phyloP scores from a whole-genome alignment of 2,888 invertebrate genomes.

The Netelia virgata region DNA sequence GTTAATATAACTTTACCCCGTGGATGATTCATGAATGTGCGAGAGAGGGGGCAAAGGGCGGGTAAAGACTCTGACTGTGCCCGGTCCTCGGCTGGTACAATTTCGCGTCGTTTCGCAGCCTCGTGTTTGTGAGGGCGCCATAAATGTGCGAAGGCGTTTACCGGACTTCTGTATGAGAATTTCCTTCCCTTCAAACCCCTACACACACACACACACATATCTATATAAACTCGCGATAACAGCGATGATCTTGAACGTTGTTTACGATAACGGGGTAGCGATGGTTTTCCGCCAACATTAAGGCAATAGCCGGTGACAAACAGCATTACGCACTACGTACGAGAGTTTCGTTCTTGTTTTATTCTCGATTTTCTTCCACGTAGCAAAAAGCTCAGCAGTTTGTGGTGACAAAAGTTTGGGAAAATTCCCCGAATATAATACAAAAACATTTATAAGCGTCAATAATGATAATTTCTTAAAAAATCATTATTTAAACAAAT shows the following conservation, averaged over 20 bases:
- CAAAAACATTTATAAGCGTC: too few species aligned
- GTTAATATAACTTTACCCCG: constrained; percentile 79
- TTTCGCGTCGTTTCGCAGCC: constrained; percentile 8
- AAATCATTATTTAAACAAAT: too few species aligned
- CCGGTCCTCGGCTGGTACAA: background rate
- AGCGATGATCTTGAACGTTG: constrained; percentile 71
- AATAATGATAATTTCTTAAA: too few species aligned
- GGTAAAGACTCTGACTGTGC: constrained; percentile 33
- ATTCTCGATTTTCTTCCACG: too few species aligned
- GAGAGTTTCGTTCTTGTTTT: constrained; percentile 1
- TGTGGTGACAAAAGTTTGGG: too few species aligned
- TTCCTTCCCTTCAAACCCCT: background rate
- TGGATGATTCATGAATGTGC: constrained; percentile 76
- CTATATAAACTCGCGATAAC: constrained; percentile 56
- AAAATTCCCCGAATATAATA: too few species aligned
- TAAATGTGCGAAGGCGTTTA: background rate
- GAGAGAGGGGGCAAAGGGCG: constrained; percentile 21
- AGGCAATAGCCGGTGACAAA: constrained; percentile 12
- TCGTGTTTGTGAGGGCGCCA: background rate
- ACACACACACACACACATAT: background rate
- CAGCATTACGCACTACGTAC: background rate
- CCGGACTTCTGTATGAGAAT: background rate
- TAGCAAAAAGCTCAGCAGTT: too few species aligned
- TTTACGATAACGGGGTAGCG: constrained; percentile 60
- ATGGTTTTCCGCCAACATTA: constrained; percentile 32